Evolutionary conservation across 2,797 vertebrate genomes (phyloP).

Genomic region (Steatocranus sp.): DNA sequence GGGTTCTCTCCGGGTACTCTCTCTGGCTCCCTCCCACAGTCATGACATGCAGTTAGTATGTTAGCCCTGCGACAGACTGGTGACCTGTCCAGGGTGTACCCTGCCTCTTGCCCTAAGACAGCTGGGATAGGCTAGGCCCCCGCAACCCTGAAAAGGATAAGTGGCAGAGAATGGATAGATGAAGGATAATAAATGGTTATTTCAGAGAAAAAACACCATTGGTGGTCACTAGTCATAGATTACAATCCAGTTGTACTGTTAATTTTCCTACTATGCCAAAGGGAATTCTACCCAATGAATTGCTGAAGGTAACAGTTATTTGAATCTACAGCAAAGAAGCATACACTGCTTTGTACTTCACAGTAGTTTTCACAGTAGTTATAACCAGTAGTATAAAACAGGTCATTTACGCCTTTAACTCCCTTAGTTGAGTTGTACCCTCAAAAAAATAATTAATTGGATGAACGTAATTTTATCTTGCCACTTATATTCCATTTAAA

Average conservation of each 20-base stretch:
- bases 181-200: fast-evolving
- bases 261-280: neutral
- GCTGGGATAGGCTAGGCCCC: neutral
- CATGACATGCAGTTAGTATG: neutral
- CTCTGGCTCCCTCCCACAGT: neutral
- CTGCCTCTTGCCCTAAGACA: neutral
- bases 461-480: too few relatives aligned
- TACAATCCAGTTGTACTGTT: neutral
- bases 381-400: neutral
- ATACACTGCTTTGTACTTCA: neutral
- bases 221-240: neutral
- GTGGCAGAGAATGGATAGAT: neutral
- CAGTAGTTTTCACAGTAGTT: neutral
- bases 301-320: neutral
- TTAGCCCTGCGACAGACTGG: neutral
- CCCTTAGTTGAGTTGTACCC: neutral
- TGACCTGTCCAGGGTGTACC: neutral
- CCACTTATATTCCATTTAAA: too few relatives aligned
- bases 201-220: neutral
- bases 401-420: neutral
- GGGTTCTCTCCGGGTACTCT: neutral
- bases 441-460: too few relatives aligned
- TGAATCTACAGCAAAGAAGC: neutral
- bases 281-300: neutral
- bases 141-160: fast-evolving